A percentile compares a stretch with the other conserved stretches of the same genome.
phyloP scores from a whole-genome alignment of 2,888 invertebrate genomes.

The Agrochola litura region DNA sequence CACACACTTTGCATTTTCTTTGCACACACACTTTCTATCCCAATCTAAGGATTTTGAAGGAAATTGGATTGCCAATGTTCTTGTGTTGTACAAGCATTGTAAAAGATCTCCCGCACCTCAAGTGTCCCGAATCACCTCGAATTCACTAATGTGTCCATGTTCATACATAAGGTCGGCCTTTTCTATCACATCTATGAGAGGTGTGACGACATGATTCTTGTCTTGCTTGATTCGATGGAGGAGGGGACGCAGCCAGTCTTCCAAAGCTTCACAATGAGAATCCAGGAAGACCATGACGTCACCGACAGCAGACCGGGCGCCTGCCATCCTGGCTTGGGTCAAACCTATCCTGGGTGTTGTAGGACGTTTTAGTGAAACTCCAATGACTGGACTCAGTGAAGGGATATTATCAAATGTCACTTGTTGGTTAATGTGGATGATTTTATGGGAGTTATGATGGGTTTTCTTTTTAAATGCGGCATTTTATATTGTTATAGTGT shows the following conservation, averaged over 20 bases:
- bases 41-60: not conserved
- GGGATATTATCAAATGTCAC: not conserved
- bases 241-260: slow-evolving; percentile 96
- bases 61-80: not conserved
- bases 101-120: slow-evolving; percentile 14
- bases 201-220: slow-evolving; percentile 95
- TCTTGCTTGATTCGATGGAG: slow-evolving; percentile 94
- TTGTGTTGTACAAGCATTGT: not conserved
- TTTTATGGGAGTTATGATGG: not conserved
- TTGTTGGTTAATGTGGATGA: not conserved
- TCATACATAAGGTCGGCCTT: slow-evolving; percentile 90
- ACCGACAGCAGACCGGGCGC: slow-evolving; percentile 90
- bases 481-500: not conserved
- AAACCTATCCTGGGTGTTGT: slow-evolving; percentile 77
- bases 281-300: slow-evolving; percentile 95
- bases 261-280: slow-evolving; percentile 95
- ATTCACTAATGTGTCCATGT: slow-evolving; percentile 62
- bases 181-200: slow-evolving; percentile 98
- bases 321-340: slow-evolving; percentile 95
- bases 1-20: too few species aligned
- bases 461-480: not conserved
- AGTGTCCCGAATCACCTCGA: slow-evolving; percentile 73
- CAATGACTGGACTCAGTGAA: not conserved
- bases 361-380: slow-evolving; percentile 47
- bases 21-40: not conserved